Evolutionary conservation across 1,140 invertebrate genomes (phyloP), one percentile per base, ranked within the genome.

Genomic region (Pentalonia nigronervosa): DNA sequence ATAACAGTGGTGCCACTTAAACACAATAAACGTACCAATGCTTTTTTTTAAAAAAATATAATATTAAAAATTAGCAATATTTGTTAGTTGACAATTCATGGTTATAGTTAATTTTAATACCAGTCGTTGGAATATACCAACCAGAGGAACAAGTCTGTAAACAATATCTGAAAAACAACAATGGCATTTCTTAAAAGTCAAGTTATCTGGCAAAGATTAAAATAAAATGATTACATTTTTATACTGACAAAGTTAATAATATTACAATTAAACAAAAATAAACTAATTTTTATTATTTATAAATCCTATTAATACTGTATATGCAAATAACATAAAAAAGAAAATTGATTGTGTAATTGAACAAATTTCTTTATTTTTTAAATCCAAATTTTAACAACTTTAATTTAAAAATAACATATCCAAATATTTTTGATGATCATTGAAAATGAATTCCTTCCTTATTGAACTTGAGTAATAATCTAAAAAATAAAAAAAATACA

Each of bases 361-460:
- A 67, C 30, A 67, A 14, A n/a, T n/a, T 67, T n/a, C 0, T 67
- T 67, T 67, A 67, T 67, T 67, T 67, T 67, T 67, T 0, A 30
- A 67, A 11, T 67, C 60, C 60, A 67, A n/a, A 11, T 67, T n/a
- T 11, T 67, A 67, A 30, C 60, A 67, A 4, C n/a, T 67, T 67
- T 4, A 67, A 67, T 30, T 67, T n/a, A n/a, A 67, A 67, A n/a
- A 67, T 60, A 30, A 60, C 23, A 2, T 30, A 9, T 60, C 8
- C 25, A 30, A 30, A 67, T 67, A n/a, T n/a, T 7, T 67, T 48
- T 20, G 47, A 9, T 48, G n/a, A 50, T 95, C 95, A 97, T 81
- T 96, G 96, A 96, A 99, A 99, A 96, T 99, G 98, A 95, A 99
- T 97, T 94, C 98, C 98, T 95, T 97, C 97, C 92, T 96, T 96